Percentiles rank a stretch among this genome's conserved stretches.
phyloP scores from a whole-genome alignment of 2,113 vertebrate genomes.

The Oncorhynchus gorbuscha region DNA sequence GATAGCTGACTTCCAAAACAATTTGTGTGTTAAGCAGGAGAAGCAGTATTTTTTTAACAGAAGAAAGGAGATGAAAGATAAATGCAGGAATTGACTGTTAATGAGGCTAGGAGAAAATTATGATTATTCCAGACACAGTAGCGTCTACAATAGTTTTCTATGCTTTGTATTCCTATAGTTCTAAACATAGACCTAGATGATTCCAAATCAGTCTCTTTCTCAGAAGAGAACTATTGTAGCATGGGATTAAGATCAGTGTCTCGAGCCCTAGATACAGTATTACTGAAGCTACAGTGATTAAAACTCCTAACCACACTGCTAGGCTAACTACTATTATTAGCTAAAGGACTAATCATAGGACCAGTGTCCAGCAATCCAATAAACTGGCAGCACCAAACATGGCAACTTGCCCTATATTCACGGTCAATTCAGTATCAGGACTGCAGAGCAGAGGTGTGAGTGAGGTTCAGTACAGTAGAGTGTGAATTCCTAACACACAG shows the following conservation, averaged over 20 bases:
- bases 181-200: constrained; percentile 10
- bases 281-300: constrained; percentile 67
- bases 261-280: constrained; percentile 63
- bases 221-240: constrained; percentile 55
- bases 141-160: no score
- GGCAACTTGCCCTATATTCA: constrained; percentile 35
- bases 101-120: no score
- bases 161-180: no score
- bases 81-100: no score
- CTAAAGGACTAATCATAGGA: constrained; percentile 65
- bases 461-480: not conserved
- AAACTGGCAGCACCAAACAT: constrained; percentile 15
- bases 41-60: no score
- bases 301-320: constrained; percentile 65
- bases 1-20: no score
- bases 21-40: no score
- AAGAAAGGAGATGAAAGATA: no score
- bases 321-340: constrained; percentile 69
- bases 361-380: constrained; percentile 62
- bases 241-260: constrained; percentile 72
- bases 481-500: not conserved
- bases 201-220: constrained; percentile 32
- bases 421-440: not conserved
- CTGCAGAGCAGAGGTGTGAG: not conserved
- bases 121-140: no score